Evolutionary conservation across 1,140 invertebrate genomes (phyloP).

Genomic region (Temnothorax curvispinosus): DNA sequence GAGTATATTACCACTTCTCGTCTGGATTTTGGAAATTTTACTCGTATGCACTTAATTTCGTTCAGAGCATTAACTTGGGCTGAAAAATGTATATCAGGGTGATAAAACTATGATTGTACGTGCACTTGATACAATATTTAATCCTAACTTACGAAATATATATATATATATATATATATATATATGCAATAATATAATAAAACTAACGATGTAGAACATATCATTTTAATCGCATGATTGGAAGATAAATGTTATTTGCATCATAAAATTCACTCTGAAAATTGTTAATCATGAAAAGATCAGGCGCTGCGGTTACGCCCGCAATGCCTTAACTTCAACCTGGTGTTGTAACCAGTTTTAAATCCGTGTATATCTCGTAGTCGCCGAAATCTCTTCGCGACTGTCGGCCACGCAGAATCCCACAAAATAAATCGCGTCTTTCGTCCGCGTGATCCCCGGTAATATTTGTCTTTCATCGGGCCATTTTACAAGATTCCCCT

Average conservation of each 20-base stretch:
- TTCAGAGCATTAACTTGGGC: neutral
- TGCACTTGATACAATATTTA: neutral
- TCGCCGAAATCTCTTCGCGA: slow-evolving; percentile 31
- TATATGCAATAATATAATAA: neutral
- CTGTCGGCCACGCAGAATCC: slow-evolving; percentile 64
- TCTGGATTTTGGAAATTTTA: slow-evolving; percentile 33
- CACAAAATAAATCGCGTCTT: slow-evolving; percentile 78
- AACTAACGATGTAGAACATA: neutral
- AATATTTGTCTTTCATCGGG: slow-evolving; percentile 82
- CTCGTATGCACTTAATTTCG: neutral
- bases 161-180: no score
- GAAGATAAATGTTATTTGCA: neutral
- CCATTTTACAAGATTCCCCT: slow-evolving; percentile 85
- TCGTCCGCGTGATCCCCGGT: slow-evolving; percentile 75
- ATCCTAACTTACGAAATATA: neutral
- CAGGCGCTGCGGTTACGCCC: no score
- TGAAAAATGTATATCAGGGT: neutral
- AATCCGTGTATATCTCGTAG: slow-evolving; percentile 50
- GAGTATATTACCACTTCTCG: neutral
- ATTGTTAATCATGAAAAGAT: neutral
- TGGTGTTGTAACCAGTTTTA: neutral
- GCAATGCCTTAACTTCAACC: slow-evolving; percentile 13
- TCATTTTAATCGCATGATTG: neutral
- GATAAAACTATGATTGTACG: neutral
- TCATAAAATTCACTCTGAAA: neutral